phyloP scores from a whole-genome alignment of 2,113 vertebrate species.

The Myxocyprinus asiaticus region DNA sequence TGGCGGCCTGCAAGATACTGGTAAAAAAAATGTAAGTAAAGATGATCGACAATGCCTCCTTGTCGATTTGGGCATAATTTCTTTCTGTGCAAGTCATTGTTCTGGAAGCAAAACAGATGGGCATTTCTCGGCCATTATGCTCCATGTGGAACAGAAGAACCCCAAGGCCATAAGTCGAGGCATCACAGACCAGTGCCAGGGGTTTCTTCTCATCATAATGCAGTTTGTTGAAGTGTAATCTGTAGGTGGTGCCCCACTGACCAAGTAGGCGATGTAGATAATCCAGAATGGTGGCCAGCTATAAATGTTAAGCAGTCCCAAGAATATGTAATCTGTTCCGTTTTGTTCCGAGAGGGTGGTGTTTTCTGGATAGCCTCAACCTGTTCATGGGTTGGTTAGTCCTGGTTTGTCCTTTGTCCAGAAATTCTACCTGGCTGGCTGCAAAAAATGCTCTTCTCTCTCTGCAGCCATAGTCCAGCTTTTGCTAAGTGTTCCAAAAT shows the following conservation, averaged over 20 bases:
- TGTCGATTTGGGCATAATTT: conserved; percentile 30
- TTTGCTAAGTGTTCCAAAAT: neutral
- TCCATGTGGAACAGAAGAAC: no score
- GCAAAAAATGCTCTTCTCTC: conserved; percentile 22
- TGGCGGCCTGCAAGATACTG: conserved; percentile 1
- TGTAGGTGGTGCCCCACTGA: no score
- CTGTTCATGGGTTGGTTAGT: neutral
- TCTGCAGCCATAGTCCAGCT: neutral
- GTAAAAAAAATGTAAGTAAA: conserved; percentile 25
- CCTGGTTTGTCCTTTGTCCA: no score
- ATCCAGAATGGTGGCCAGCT: conserved; percentile 19
- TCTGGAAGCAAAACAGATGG: conserved; percentile 1
- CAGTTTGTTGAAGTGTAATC: no score
- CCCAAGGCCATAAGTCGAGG: no score
- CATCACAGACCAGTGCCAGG: no score
- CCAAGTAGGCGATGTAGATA: conserved; percentile 5
- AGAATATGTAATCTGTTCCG: conserved; percentile 13
- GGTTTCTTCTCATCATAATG: no score
- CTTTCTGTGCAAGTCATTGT: neutral
- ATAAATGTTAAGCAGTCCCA: conserved; percentile 33
- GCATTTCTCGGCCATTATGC: no score
- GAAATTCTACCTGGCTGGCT: conserved; percentile 1
- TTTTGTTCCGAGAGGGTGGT: neutral
- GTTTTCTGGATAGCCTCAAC: conserved; percentile 19
- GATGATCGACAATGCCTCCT: conserved; percentile 21